phyloP scores from a whole-genome alignment of 2,113 vertebrate species.

The Corvus hawaiiensis region DNA sequence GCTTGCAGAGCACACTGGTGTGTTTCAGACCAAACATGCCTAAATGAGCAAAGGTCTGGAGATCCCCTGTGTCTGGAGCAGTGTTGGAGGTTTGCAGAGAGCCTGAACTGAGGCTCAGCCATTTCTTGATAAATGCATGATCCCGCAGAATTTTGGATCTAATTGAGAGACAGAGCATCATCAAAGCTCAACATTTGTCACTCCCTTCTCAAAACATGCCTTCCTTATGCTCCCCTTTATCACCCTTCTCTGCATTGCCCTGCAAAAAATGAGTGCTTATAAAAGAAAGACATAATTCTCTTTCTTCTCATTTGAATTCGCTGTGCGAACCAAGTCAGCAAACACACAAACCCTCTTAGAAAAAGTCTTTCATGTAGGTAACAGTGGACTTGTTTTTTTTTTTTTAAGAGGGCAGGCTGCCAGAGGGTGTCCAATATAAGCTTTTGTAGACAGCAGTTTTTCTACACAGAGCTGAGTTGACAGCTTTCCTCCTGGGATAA shows the following conservation, averaged over 20 bases:
- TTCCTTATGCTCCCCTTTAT: neutral
- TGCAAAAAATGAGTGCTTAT: neutral
- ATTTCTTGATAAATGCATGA: accelerated
- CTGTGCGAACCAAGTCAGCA: neutral
- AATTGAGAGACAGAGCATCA: neutral
- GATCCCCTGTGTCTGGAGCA: neutral
- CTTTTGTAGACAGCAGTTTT: conserved; percentile 52
- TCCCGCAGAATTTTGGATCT: neutral
- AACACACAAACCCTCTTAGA: neutral
- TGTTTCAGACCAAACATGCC: neutral
- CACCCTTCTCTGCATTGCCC: neutral
- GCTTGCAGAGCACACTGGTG: neutral
- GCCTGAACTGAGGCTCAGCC: accelerated
- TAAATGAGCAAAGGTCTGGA: neutral
- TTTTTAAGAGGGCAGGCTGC: conserved; percentile 35
- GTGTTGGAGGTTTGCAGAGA: neutral
- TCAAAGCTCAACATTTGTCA: neutral
- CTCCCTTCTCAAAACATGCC: neutral
- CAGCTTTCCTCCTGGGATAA: conserved; percentile 60
- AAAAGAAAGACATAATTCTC: neutral
- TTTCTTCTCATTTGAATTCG: neutral
- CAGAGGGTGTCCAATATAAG: conserved; percentile 50
- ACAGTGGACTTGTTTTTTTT: neutral
- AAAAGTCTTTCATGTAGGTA: conserved; percentile 36
- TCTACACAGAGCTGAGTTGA: conserved; percentile 53